Evolutionary conservation across 2,797 vertebrate genomes (phyloP), one percentile per base, ranked within the genome.

Genomic region (Xerus rutilus): DNA sequence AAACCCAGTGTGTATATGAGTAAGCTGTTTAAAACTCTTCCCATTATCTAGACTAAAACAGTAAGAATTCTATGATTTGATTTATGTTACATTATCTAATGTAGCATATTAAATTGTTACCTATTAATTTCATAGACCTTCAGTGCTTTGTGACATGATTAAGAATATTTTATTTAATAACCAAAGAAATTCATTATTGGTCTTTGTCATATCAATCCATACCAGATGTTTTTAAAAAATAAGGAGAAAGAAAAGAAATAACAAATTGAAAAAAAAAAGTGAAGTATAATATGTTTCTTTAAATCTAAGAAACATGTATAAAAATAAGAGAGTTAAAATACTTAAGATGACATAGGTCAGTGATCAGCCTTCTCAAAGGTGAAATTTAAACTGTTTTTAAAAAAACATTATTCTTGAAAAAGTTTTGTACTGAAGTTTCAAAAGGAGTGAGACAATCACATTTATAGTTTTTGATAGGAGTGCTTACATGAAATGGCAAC

Each of bases 101-200:
- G 73, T 2, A 67, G 25, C 15, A 45, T 64, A n/a, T 64, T 76
- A 59, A 87, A 45, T 28, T 79, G 20, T 65, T 25, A 18, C 90
- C 21, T 54, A 1, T 89, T 94, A 86, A 92, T 97, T 81, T 88
- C 10, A 39, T 64, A 77, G 52, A 39, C 5, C 21, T 57, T 65
- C 73, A 73, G 30, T 49, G 7, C 47, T 89, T 77, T 73, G 1
- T 67, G 28, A 84, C 13, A 86, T 62, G 39, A 28, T 83, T 49
- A 67, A 67, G 18, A 20, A 52, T 15, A 83, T 83, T 67, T 93
- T 89, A 93, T 79, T 82, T 96, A 30, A 84, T 32, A 83, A 81
- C 59, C 47, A 81, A 77, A 86, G 73, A 74, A 86, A 54, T 81
- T 70, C 8, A 62, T 76, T 88, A 67, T 18, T 73, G 0, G 83